Evolutionary conservation across 2,888 invertebrate genomes (phyloP).

Genomic region (Sarcophaga rosellei): DNA sequence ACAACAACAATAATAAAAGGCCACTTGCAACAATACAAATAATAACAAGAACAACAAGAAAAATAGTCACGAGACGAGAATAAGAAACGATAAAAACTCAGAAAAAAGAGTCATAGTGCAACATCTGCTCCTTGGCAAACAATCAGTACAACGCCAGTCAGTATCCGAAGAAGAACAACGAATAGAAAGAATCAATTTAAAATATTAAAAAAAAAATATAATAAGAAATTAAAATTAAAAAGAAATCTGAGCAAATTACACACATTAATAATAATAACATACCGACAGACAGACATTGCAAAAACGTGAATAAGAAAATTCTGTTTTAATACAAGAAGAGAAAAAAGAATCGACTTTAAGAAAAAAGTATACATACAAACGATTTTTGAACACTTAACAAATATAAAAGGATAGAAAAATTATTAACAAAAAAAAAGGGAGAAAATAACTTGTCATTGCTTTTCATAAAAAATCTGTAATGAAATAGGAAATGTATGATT

Average conservation of each 20-base stretch:
- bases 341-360: slow-evolving; percentile 14
- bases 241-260: slow-evolving; percentile 20
- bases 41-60: slow-evolving; percentile 42
- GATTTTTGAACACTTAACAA: background rate
- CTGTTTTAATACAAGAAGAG: background rate
- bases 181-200: slow-evolving; percentile 53
- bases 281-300: background rate
- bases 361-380: slow-evolving; percentile 23
- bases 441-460: background rate
- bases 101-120: slow-evolving; percentile 71
- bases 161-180: slow-evolving; percentile 70
- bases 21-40: slow-evolving; percentile 45
- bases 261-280: background rate
- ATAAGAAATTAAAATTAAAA: slow-evolving; percentile 21
- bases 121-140: slow-evolving; percentile 80
- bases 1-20: slow-evolving; percentile 42
- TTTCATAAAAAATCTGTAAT: slow-evolving; percentile 2
- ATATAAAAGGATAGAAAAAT: background rate
- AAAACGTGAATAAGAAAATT: background rate
- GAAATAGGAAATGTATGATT: slow-evolving; percentile 27
- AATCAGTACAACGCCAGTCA: slow-evolving; percentile 79
- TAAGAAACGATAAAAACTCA: slow-evolving; percentile 59
- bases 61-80: slow-evolving; percentile 62
- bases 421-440: background rate
- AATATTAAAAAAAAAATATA: background rate